Percentiles rank a stretch among this genome's conserved stretches.
Conservation (phyloP, 2,797 vertebrate species). For the Ctenosaura bakeri region DNA sequence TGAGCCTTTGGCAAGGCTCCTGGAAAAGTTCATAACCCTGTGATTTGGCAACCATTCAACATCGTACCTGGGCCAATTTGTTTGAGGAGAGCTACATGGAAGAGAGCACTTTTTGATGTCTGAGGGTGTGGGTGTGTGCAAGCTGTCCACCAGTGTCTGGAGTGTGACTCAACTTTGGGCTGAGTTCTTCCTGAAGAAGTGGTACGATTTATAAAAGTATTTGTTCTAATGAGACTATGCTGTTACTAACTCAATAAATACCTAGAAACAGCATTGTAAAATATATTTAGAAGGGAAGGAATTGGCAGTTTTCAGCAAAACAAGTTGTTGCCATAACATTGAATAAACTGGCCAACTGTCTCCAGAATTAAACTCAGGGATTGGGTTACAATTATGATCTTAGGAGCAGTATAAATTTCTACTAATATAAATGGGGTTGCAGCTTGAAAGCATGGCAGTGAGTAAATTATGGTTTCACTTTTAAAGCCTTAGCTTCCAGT, state of each 20-base stretch:
- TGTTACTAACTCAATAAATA: constrained; percentile 4
- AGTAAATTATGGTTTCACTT: neutral
- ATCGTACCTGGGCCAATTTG: constrained; percentile 19
- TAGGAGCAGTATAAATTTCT: neutral
- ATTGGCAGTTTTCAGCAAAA: neutral
- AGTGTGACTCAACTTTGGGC: neutral
- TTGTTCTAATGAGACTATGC: neutral
- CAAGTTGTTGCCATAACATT: neutral
- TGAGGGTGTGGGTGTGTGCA: neutral
- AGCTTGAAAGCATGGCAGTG: neutral
- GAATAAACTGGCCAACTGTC: neutral
- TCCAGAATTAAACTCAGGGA: neutral
- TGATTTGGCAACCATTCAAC: constrained; percentile 16
- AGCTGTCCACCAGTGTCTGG: neutral
- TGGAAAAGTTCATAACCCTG: constrained; percentile 26
- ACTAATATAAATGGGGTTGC: neutral
- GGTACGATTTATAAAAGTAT: neutral
- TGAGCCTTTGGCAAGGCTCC: constrained; percentile 26
- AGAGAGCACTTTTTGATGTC: neutral
- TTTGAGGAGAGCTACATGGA: constrained; percentile 6
- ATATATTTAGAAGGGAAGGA: neutral
- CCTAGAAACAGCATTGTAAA: neutral
- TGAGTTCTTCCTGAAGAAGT: neutral
- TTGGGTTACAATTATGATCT: neutral
- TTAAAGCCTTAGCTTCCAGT: neutral